Conservation (phyloP, 2,888 invertebrate species). For the Nemoura dubitans region DNA sequence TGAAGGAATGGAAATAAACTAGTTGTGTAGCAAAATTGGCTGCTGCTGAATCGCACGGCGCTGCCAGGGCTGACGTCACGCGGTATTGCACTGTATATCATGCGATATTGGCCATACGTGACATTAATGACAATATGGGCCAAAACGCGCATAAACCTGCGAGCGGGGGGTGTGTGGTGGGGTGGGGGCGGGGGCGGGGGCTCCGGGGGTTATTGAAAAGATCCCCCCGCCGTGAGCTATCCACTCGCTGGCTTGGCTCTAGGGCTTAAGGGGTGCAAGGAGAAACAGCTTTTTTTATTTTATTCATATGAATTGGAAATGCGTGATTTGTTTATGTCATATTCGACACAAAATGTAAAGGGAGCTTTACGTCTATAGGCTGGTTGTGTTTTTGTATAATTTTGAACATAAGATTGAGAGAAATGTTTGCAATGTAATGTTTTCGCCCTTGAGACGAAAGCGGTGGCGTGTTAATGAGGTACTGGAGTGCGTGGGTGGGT, state of each 20-base stretch:
- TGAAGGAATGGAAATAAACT: constrained; percentile 42
- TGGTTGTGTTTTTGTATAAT: neutral
- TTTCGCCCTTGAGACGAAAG: neutral
- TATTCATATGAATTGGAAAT: constrained; percentile 36
- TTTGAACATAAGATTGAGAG: neutral
- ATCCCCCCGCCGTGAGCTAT: constrained; percentile 17
- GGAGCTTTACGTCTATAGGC: constrained; percentile 16
- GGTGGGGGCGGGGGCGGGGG: too few species aligned
- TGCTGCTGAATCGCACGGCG: neutral
- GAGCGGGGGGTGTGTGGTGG: neutral
- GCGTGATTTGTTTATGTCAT: constrained; percentile 27
- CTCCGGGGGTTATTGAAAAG: constrained; percentile 46
- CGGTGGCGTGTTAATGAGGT: neutral
- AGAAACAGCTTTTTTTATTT: constrained; percentile 34
- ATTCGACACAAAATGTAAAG: constrained; percentile 15
- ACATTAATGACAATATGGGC: constrained; percentile 44
- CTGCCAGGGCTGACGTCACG: constrained; percentile 13
- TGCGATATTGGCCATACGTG: constrained; percentile 46
- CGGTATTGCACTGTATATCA: constrained; percentile 47
- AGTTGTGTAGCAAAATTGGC: constrained; percentile 37
- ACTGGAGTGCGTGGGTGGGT: neutral
- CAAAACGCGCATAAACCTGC: constrained; percentile 26
- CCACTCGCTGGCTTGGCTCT: neutral
- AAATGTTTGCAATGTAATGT: neutral
- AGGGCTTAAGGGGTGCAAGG: constrained; percentile 16